Percentiles rank a stretch among this genome's conserved stretches.
Conservation (phyloP, 2,113 vertebrate species). For the Promerops cafer region DNA sequence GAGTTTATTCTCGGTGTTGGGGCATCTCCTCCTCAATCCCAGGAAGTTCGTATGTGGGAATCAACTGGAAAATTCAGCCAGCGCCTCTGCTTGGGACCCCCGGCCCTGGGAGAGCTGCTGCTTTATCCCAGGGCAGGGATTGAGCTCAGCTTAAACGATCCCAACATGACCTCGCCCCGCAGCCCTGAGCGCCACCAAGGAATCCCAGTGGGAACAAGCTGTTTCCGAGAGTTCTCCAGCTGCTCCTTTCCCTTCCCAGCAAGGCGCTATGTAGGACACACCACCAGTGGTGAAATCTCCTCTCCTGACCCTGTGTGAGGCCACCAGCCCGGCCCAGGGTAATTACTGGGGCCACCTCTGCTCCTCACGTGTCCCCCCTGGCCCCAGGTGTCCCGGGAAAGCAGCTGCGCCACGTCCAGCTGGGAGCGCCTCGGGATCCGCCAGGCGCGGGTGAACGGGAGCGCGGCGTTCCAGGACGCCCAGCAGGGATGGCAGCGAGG, state of each 20-base stretch:
- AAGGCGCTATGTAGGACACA: background rate
- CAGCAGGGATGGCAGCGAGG: background rate
- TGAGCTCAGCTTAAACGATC: background rate
- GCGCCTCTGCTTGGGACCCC: background rate
- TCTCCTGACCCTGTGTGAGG: background rate
- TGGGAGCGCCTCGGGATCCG: background rate
- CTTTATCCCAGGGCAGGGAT: background rate
- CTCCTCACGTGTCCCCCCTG: accelerated
- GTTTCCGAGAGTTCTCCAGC: background rate
- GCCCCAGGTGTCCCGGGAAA: background rate
- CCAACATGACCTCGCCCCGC: accelerated
- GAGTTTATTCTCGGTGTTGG: background rate
- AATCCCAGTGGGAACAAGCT: background rate
- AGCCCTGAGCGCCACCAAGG: background rate
- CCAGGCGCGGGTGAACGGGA: background rate
- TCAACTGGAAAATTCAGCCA: background rate
- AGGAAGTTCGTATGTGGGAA: background rate
- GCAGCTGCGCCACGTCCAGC: conserved; percentile 24
- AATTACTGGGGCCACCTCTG: background rate
- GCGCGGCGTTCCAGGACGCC: background rate
- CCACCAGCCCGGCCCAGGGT: background rate
- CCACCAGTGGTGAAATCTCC: background rate
- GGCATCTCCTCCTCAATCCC: background rate
- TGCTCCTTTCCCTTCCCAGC: background rate
- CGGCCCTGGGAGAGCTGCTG: background rate